phyloP scores from a whole-genome alignment of 2,797 vertebrate genomes.

The Myotis findleyi region DNA sequence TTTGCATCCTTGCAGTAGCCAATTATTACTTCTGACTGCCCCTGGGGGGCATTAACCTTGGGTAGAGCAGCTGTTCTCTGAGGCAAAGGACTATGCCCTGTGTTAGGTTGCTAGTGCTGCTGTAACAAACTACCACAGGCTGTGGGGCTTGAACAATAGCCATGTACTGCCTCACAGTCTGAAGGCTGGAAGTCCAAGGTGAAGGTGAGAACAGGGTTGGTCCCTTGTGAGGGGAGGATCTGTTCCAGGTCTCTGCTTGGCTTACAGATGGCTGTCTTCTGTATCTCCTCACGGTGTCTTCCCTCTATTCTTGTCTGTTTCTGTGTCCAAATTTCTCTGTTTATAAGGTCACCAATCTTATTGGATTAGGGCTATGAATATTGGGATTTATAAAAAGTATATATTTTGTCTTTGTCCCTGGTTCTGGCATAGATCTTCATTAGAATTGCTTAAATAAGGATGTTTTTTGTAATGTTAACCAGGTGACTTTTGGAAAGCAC shows the following conservation, averaged over 20 bases:
- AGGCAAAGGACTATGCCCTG: rapidly evolving
- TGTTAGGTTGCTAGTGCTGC: rapidly evolving
- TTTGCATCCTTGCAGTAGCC: no score
- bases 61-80: not conserved
- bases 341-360: not conserved
- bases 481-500: not conserved
- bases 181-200: not conserved
- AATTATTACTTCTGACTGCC: rapidly evolving
- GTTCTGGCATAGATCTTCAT: not conserved
- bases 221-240: not conserved
- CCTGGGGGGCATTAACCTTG: rapidly evolving
- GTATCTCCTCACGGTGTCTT: not conserved
- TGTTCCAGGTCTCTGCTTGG: not conserved
- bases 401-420: not conserved
- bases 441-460: not conserved
- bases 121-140: not conserved
- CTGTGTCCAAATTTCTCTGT: not conserved
- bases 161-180: rapidly evolving
- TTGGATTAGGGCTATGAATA: not conserved
- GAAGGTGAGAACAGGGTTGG: no score
- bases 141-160: rapidly evolving
- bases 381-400: not conserved
- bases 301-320: not conserved
- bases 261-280: no score
- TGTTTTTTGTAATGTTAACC: not conserved